phyloP scores from a whole-genome alignment of 2,888 invertebrate species.

The Leptura quadrifasciata region DNA sequence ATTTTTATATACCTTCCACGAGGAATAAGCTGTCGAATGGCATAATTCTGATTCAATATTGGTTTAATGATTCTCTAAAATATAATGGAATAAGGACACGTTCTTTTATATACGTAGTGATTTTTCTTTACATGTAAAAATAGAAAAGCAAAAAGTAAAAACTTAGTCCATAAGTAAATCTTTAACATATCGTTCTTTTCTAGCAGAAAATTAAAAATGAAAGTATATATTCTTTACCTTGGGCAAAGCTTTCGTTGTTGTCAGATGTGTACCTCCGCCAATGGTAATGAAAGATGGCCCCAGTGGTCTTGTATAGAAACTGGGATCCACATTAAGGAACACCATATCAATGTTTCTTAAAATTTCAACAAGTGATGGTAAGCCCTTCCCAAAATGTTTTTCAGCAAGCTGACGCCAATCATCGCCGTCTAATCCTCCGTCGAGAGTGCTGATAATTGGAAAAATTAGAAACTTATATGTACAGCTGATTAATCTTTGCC shows the following conservation, averaged over 20 bases:
- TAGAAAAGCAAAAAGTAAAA: too few relatives aligned
- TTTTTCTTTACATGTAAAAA: too few relatives aligned
- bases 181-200: too few relatives aligned
- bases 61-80: too few relatives aligned
- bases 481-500: slow-evolving; percentile 6
- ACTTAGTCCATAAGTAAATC: too few relatives aligned
- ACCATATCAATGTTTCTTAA: slow-evolving; percentile 61
- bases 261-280: slow-evolving; percentile 65
- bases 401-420: slow-evolving; percentile 8
- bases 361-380: slow-evolving; percentile 57
- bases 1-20: too few relatives aligned
- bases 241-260: slow-evolving; percentile 56
- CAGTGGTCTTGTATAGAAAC: slow-evolving; percentile 63
- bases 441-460: background rate
- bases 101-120: too few relatives aligned
- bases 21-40: too few relatives aligned
- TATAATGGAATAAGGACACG: too few relatives aligned
- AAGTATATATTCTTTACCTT: slow-evolving; percentile 47
- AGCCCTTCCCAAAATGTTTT: slow-evolving; percentile 61
- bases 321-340: slow-evolving; percentile 66
- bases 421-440: too few relatives aligned
- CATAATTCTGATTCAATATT: too few relatives aligned
- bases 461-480: slow-evolving; percentile 17
- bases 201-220: too few relatives aligned
- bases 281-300: slow-evolving; percentile 65